These are phyloP conservation scores for Rhombomys opimus DNA, from an alignment of 2,113 vertebrate species.

Conservation along the genomic window DNA sequence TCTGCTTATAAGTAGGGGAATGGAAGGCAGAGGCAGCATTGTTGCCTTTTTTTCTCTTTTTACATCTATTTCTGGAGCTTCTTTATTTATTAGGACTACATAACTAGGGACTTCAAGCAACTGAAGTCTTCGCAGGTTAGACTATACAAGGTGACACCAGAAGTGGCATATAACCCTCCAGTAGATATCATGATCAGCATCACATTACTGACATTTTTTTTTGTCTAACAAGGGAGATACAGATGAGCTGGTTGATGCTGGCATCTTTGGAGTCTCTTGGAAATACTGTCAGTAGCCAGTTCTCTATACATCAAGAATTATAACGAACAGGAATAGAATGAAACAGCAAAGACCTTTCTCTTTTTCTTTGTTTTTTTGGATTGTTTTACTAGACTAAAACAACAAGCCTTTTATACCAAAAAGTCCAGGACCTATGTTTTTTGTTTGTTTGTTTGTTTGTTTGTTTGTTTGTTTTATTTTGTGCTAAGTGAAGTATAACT, in stretches of 20 bases:
- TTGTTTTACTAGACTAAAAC: not conserved
- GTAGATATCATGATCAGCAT: not conserved
- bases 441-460: not conserved
- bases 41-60: not conserved
- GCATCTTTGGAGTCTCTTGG: not conserved
- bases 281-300: not conserved
- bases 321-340: not conserved
- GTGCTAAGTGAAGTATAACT: not conserved
- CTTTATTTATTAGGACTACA: not conserved
- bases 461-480: too few relatives aligned
- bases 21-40: not conserved
- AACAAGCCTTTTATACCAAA: not conserved
- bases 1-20: not conserved
- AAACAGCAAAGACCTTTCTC: not conserved
- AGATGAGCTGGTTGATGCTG: not conserved
- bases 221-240: not conserved
- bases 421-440: not conserved
- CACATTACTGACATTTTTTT: not conserved
- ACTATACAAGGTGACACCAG: not conserved
- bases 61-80: not conserved
- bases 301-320: constrained; percentile 1
- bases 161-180: not conserved
- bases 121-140: not conserved
- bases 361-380: not conserved
- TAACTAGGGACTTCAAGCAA: not conserved